phyloP scores from a whole-genome alignment of 2,113 vertebrate species.

The Xenopus borealis region DNA sequence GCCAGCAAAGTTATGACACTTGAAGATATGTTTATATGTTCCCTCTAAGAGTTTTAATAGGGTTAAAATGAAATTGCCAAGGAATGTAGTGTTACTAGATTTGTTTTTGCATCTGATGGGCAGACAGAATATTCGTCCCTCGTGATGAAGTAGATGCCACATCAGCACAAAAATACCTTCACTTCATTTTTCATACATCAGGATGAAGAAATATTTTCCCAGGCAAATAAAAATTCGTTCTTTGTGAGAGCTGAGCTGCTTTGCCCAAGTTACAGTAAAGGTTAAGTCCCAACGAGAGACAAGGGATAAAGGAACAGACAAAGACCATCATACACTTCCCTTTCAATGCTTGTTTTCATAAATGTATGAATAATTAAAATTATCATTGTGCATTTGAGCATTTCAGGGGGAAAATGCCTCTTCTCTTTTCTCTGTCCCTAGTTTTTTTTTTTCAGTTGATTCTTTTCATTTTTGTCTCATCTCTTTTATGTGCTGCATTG shows the following conservation, averaged over 20 bases:
- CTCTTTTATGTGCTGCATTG: conserved; percentile 87
- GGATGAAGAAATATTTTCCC: conserved; percentile 76
- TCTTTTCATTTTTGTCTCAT: conserved; percentile 81
- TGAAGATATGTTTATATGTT: background rate
- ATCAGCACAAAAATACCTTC: conserved; percentile 70
- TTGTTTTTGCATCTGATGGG: conserved; percentile 50
- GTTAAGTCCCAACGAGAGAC: conserved; percentile 88
- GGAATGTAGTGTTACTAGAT: conserved; percentile 19
- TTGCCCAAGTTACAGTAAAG: conserved; percentile 79
- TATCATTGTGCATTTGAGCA: conserved; percentile 74
- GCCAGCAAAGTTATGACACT: conserved; percentile 3
- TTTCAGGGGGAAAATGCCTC: conserved; percentile 76
- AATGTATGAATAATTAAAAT: conserved; percentile 92
- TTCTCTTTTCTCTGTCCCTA: conserved; percentile 62
- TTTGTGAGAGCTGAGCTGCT: conserved; percentile 72
- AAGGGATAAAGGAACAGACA: conserved; percentile 74
- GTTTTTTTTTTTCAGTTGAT: conserved; percentile 61
- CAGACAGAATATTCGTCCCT: conserved; percentile 45
- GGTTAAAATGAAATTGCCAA: background rate
- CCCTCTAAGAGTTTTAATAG: background rate
- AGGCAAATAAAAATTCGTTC: conserved; percentile 76
- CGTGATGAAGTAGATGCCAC: conserved; percentile 57
- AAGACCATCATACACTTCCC: conserved; percentile 82
- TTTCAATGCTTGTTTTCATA: conserved; percentile 85
- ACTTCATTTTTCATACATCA: conserved; percentile 58